These are phyloP conservation scores for Dendrolimus houi DNA, from an alignment of 2,888 invertebrate species.

Conservation along the genomic window DNA sequence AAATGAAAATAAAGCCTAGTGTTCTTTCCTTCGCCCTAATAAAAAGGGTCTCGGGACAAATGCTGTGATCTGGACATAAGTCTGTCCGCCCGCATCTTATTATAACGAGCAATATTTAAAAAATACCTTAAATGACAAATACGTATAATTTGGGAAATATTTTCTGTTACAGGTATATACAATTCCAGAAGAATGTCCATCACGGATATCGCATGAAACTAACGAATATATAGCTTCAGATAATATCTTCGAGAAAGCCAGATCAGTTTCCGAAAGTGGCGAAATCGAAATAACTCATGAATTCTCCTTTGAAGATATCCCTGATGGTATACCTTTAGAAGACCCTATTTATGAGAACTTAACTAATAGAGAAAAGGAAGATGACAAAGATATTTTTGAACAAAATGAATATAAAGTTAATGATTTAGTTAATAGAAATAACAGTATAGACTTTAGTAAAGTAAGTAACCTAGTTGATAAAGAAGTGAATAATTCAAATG, in stretches of 20 bases:
- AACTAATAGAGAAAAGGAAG: constrained; percentile 20
- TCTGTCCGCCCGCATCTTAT: no score
- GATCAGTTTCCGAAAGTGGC: constrained; percentile 35
- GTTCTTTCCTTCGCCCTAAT: no score
- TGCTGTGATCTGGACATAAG: no score
- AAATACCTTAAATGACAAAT: no score
- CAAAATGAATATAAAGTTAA: not conserved
- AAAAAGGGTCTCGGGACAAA: no score
- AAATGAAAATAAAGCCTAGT: no score
- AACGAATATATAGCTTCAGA: constrained; percentile 40
- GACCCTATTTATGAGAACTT: constrained; percentile 57
- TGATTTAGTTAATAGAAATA: not conserved
- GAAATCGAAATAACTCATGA: constrained; percentile 54
- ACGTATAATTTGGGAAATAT: not conserved
- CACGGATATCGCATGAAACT: constrained; percentile 36
- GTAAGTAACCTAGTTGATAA: not conserved
- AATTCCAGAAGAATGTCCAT: constrained; percentile 62
- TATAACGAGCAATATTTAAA: no score
- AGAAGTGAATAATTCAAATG: constrained; percentile 5
- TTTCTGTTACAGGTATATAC: constrained; percentile 47
- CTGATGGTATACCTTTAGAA: constrained; percentile 58
- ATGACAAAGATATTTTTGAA: constrained; percentile 2
- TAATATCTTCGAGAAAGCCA: constrained; percentile 52
- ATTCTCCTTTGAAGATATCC: constrained; percentile 55
- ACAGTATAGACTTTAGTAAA: not conserved